Percentiles rank a stretch among this genome's conserved stretches.
Conservation (phyloP, 1,140 invertebrate species). For the Drosophila neocordata region DNA sequence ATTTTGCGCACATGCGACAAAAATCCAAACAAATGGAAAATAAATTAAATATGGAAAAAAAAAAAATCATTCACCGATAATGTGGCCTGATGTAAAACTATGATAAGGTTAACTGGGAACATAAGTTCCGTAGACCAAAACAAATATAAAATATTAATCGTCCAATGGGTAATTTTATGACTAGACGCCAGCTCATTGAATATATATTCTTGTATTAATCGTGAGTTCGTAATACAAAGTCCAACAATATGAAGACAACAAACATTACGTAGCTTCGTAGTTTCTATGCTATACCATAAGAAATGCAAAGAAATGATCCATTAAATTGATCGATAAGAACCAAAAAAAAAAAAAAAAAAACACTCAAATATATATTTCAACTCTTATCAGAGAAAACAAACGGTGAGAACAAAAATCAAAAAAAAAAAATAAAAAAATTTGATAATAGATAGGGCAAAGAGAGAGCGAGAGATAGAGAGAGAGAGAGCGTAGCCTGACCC, state of each 20-base stretch:
- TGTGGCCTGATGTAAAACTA: neutral
- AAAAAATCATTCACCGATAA: constrained; percentile 1
- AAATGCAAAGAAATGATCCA: constrained; percentile 28
- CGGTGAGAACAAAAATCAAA: neutral
- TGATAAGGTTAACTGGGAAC: neutral
- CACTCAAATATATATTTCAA: constrained; percentile 3
- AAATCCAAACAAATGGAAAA: neutral
- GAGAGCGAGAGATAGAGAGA: neutral
- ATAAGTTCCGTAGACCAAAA: neutral
- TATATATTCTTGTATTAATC: neutral
- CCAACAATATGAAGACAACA: constrained; percentile 9
- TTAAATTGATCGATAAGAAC: constrained; percentile 66
- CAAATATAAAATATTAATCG: neutral
- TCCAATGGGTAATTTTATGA: constrained; percentile 5
- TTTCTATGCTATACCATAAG: constrained; percentile 62
- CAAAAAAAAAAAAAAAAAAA: too few species aligned
- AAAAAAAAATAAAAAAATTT: too few species aligned
- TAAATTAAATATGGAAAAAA: neutral
- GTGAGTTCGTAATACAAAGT: constrained; percentile 49
- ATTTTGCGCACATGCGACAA: neutral
- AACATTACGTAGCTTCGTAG: constrained; percentile 64
- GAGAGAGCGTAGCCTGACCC: neutral
- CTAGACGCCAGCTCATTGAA: constrained; percentile 1
- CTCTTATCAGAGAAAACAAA: constrained; percentile 35
- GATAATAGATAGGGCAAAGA: too few species aligned